A percentile compares a stretch with the other conserved stretches of the same genome.
These are phyloP conservation scores for Andrena chrysosceles DNA, from an alignment of 2,888 invertebrate genomes.

Conservation along the genomic window DNA sequence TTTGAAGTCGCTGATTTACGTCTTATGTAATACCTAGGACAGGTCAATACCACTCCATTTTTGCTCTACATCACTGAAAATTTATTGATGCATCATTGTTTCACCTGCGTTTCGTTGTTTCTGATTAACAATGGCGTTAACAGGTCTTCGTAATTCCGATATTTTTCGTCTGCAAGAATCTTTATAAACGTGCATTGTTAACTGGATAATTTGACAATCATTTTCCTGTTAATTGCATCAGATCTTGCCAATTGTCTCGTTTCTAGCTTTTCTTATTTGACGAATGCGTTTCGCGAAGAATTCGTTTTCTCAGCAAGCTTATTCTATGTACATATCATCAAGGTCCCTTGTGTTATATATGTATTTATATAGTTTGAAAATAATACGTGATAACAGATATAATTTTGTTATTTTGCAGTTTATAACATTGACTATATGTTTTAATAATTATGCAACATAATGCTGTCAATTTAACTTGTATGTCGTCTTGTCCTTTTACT, in stretches of 20 bases:
- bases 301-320: not conserved
- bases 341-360: not conserved
- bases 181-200: not conserved
- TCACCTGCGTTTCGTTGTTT: not conserved
- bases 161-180: not conserved
- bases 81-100: slow-evolving; percentile 22
- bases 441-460: slow-evolving; percentile 9
- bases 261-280: not conserved
- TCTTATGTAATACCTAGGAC: slow-evolving; percentile 82
- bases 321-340: not conserved
- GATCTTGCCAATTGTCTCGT: not conserved
- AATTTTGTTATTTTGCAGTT: not conserved
- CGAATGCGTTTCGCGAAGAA: not conserved
- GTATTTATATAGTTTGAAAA: not conserved
- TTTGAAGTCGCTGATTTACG: slow-evolving; percentile 58
- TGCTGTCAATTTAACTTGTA: no score
- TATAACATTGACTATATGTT: not conserved
- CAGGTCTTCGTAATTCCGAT: not conserved
- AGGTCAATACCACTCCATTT: slow-evolving; percentile 81
- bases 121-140: not conserved
- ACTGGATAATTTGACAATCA: slow-evolving; percentile 17
- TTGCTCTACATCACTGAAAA: slow-evolving; percentile 73
- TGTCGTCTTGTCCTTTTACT: not conserved
- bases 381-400: not conserved
- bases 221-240: not conserved